Conservation (phyloP, 92 coral and sea anemone species). For the Porites divaricata region DNA sequence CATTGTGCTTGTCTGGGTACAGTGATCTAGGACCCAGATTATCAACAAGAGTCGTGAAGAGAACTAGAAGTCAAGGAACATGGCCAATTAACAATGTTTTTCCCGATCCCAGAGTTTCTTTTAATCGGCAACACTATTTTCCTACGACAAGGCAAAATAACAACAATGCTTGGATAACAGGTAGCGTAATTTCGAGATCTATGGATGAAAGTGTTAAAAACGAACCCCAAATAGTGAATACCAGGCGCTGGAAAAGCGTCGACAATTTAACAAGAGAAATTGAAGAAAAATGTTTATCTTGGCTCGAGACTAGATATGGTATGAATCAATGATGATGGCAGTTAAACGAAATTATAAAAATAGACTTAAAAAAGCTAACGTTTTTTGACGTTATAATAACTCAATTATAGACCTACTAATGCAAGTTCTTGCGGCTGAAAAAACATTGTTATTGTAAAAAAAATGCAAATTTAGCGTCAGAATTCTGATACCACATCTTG, state of each 20-base stretch:
- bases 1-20: not conserved
- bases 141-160: not conserved
- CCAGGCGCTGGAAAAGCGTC: slow-evolving; percentile 65
- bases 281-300: slow-evolving; percentile 68
- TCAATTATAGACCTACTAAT: not conserved
- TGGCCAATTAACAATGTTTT: slow-evolving; percentile 9
- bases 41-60: not conserved
- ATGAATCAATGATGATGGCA: not conserved
- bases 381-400: not conserved
- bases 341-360: not conserved
- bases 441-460: not conserved
- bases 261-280: slow-evolving; percentile 70
- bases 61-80: not conserved
- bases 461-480: not conserved
- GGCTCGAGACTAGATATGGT: slow-evolving; percentile 75
- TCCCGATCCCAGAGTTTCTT: not conserved
- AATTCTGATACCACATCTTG: not conserved
- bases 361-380: not conserved
- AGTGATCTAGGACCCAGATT: slow-evolving; percentile 27
- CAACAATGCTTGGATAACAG: slow-evolving; percentile 8
- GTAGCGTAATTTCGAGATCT: not conserved
- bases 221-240: not conserved
- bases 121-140: not conserved
- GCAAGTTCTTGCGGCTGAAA: not conserved
- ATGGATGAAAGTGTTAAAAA: slow-evolving; percentile 11